Conservation (phyloP, 2,113 vertebrate species). For the Sinocyclocheilus maitianheensis region DNA sequence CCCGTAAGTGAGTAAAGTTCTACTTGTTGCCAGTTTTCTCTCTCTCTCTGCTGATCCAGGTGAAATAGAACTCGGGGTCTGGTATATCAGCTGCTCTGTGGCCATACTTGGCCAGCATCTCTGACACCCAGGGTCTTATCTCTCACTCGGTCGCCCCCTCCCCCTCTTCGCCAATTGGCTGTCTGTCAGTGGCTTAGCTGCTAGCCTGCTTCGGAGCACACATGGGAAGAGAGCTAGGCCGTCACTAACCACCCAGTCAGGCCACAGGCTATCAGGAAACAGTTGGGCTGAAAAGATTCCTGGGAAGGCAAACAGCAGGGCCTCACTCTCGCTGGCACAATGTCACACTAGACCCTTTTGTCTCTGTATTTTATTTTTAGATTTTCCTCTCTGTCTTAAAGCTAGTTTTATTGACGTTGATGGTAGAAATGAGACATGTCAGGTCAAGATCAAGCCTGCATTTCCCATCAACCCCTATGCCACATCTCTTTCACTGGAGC, state of each 20-base stretch:
- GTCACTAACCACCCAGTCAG: slow-evolving; percentile 62
- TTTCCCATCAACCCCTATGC: not conserved
- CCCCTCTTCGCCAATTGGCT: slow-evolving; percentile 42
- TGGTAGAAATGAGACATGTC: not conserved
- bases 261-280: slow-evolving; percentile 62
- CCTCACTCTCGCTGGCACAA: slow-evolving; percentile 26
- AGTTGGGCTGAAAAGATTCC: slow-evolving; percentile 63
- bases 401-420: not conserved
- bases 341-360: slow-evolving; percentile 1
- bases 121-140: slow-evolving; percentile 46
- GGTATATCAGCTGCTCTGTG: slow-evolving; percentile 74
- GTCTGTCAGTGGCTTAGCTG: slow-evolving; percentile 66
- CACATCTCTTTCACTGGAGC: not conserved
- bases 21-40: slow-evolving; percentile 61
- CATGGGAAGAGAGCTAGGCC: slow-evolving; percentile 48
- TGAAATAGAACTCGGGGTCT: slow-evolving; percentile 75
- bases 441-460: not conserved
- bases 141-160: slow-evolving; percentile 55
- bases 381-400: not conserved
- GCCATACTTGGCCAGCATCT: slow-evolving; percentile 69
- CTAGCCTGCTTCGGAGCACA: slow-evolving; percentile 69
- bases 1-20: not conserved
- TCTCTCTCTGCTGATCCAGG: slow-evolving; percentile 77
- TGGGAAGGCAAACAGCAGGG: slow-evolving; percentile 58
- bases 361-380: slow-evolving; percentile 29